Percentiles rank a stretch among this genome's conserved stretches.
Conservation (phyloP, 2,888 invertebrate genomes). For the Mamestra brassicae region DNA sequence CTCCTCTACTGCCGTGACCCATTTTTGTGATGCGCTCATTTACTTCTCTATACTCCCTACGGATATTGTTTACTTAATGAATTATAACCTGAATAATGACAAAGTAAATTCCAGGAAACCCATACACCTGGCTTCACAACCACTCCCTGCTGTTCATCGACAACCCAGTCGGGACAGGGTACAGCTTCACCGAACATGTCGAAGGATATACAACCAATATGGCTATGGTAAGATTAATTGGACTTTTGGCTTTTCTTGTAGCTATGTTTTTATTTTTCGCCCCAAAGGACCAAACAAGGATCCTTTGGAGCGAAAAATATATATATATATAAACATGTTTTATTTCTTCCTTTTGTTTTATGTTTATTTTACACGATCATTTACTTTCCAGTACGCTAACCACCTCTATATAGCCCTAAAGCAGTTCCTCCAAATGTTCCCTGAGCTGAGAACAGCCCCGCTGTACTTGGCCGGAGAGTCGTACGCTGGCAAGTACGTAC, state of each 20-base stretch:
- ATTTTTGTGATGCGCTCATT: background rate
- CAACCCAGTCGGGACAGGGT: conserved; percentile 92
- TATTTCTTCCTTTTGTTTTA: no score
- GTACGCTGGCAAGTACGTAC: conserved; percentile 91
- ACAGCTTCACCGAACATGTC: conserved; percentile 91
- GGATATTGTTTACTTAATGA: no score
- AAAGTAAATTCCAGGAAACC: conserved; percentile 79
- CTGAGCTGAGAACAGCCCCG: conserved; percentile 89
- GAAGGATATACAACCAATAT: conserved; percentile 90
- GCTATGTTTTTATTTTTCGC: background rate
- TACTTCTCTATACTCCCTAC: no score
- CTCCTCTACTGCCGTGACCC: no score
- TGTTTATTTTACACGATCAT: background rate
- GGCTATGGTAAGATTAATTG: conserved; percentile 84
- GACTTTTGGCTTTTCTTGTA: background rate
- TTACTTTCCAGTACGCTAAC: conserved; percentile 80
- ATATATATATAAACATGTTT: no score
- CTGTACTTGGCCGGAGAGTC: conserved; percentile 93
- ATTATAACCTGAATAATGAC: conserved; percentile 6
- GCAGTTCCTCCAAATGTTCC: conserved; percentile 92
- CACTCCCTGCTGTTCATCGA: conserved; percentile 92
- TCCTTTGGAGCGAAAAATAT: no score
- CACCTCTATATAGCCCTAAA: conserved; percentile 90
- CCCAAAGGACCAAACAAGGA: background rate
- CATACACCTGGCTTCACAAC: conserved; percentile 90